Base-by-base conservation (phyloP, 92 coral and sea anemone genomes). In the Porites divaricata region DNA sequence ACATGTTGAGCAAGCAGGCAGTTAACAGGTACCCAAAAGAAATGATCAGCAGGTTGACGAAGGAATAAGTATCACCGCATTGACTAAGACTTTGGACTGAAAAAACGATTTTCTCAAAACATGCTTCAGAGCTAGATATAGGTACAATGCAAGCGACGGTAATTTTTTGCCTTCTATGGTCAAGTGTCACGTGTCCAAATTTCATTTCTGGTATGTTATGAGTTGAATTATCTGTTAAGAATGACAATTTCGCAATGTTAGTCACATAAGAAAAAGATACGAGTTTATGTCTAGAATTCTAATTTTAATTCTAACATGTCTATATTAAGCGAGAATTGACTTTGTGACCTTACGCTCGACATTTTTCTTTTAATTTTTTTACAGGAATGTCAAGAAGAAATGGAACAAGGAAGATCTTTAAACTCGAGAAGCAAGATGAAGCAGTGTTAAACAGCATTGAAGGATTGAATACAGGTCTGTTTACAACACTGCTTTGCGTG, bases 401-500 rank as follows among this genome's bases (percentile, higher is more conserved):
- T 63, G 71, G 48, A 20, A 35, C 48, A 20, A 62, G 41, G 0
- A 77, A 45, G 22, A 1, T 45, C 3, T 13, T 21, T 77, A 24
- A 5, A 9, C 21, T 49, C 15, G 75, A 67, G 26, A 68, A 8
- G 51, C 66, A 67, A 51, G 84, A 67, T 52, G 84, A 79, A 7
- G 65, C 84, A 24, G 74, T 79, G n/a, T 56, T 79, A 53, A 79
- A 51, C 54, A 67, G 50, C 50, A 79, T 79, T n/a, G 75, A 79
- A 54, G 66, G 75, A 25, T 53, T 79, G 75, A 67, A 79, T 2
- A 49, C 22, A 11, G 84, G 75, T 79, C 16, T 52, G 75, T 67
- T 66, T 52, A 4, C 45, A 35, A 35, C 7, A 35, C 45, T 35
- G 45, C 45, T 35, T 35, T 35, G 6, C 45, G 45, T 35, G 45